phyloP scores from a whole-genome alignment of 2,888 invertebrate genomes.

The Lochmaea capreae region DNA sequence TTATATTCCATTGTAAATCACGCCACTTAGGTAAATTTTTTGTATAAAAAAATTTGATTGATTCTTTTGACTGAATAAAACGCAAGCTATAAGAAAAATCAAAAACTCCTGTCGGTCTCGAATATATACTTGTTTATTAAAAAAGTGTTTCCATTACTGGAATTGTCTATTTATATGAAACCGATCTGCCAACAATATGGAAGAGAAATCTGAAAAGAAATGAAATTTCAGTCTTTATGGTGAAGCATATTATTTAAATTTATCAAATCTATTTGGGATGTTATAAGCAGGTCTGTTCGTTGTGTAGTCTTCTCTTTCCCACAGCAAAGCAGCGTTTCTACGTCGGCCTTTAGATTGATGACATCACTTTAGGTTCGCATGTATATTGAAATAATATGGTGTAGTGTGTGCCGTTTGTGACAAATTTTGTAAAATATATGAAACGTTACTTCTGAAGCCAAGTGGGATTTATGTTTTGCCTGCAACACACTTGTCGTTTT shows the following conservation, averaged over 20 bases:
- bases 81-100: too few species aligned
- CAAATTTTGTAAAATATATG: slow-evolving; percentile 53
- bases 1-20: too few species aligned
- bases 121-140: neutral
- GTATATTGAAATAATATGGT: slow-evolving; percentile 62
- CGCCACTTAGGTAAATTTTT: too few species aligned
- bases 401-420: slow-evolving; percentile 56
- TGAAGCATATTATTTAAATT: slow-evolving; percentile 64
- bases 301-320: slow-evolving; percentile 51
- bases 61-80: too few species aligned
- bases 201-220: neutral
- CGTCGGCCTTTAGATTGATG: slow-evolving; percentile 59
- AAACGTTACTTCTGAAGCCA: slow-evolving; percentile 43
- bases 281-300: slow-evolving; percentile 58
- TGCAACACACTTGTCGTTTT: slow-evolving; percentile 28
- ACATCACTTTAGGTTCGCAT: slow-evolving; percentile 60
- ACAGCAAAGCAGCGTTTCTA: slow-evolving; percentile 44
- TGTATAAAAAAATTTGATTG: too few species aligned
- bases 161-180: slow-evolving; percentile 1
- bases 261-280: slow-evolving; percentile 62
- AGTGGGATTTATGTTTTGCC: slow-evolving; percentile 42
- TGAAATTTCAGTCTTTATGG: slow-evolving; percentile 35
- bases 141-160: neutral
- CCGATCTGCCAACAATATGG: neutral
- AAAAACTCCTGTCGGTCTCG: too few species aligned